These are phyloP conservation scores for Amblyjoppa fuscipennis DNA, from an alignment of 2,888 invertebrate genomes.

Conservation along the genomic window DNA sequence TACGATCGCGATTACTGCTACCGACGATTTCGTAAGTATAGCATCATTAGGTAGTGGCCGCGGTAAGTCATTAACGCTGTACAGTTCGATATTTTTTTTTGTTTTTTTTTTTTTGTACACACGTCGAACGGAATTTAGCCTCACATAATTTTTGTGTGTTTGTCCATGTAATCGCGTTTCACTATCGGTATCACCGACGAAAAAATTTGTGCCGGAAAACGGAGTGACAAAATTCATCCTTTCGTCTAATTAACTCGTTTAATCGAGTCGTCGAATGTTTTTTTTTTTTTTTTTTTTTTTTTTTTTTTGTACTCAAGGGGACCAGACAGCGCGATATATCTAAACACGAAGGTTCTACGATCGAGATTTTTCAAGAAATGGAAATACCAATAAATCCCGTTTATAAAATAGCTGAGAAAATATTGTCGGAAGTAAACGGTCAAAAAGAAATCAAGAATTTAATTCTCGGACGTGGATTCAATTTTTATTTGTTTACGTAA, in stretches of 20 bases:
- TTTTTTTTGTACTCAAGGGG: constrained; percentile 1
- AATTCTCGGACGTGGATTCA: neutral
- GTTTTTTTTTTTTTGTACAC: constrained; percentile 16
- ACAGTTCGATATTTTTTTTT: constrained; percentile 25
- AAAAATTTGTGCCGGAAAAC: constrained; percentile 1
- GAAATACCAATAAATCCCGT: neutral
- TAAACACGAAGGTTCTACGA: neutral
- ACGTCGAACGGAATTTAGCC: neutral
- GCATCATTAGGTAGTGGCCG: neutral
- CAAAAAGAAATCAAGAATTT: neutral
- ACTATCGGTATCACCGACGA: constrained; percentile 7
- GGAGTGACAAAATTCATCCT: constrained; percentile 13
- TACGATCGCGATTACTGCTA: constrained; percentile 20
- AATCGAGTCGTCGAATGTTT: neutral
- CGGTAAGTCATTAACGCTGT: constrained; percentile 36
- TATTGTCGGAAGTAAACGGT: neutral
- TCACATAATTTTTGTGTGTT: constrained; percentile 4
- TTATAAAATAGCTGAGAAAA: neutral
- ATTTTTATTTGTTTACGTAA: neutral
- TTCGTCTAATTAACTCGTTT: constrained; percentile 2
- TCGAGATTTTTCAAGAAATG: neutral
- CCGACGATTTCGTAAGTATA: constrained; percentile 33
- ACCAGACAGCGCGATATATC: constrained; percentile 2
- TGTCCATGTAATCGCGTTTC: constrained; percentile 1
- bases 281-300: neutral